phyloP scores from a whole-genome alignment of 2,113 vertebrate species.

The Pelecanoides urinatrix region DNA sequence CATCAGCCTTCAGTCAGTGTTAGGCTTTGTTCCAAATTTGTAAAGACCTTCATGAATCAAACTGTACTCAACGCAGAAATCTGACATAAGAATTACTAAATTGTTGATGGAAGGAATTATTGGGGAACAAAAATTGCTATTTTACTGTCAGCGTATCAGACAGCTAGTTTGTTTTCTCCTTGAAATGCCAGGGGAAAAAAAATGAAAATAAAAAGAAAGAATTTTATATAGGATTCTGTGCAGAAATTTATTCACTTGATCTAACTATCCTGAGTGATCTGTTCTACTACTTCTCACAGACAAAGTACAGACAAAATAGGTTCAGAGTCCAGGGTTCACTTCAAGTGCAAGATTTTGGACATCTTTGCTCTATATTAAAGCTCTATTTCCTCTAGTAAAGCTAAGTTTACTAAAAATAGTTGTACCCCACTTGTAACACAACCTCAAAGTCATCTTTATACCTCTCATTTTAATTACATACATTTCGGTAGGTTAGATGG shows the following conservation, averaged over 20 bases:
- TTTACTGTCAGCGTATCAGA: background rate
- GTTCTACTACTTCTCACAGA: conserved; percentile 18
- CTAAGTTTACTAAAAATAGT: background rate
- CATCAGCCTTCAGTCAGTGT: background rate
- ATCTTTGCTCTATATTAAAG: background rate
- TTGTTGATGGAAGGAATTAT: background rate
- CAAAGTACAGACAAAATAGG: background rate
- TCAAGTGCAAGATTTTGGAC: background rate
- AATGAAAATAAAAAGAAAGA: background rate
- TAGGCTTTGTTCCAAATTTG: background rate
- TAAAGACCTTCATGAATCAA: background rate
- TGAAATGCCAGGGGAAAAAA: background rate
- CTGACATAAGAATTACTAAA: background rate
- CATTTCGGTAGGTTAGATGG: background rate
- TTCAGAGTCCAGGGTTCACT: background rate
- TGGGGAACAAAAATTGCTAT: background rate
- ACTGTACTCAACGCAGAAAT: background rate
- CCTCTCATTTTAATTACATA: background rate
- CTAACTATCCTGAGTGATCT: background rate
- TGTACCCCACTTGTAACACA: background rate
- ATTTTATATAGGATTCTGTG: background rate
- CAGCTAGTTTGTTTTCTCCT: background rate
- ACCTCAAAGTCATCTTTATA: background rate
- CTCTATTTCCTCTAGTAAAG: background rate
- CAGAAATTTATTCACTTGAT: background rate